Evolutionary conservation across 2,113 vertebrate species (phyloP), one percentile per base, ranked within the genome.

Genomic region (Dicaeum eximium): DNA sequence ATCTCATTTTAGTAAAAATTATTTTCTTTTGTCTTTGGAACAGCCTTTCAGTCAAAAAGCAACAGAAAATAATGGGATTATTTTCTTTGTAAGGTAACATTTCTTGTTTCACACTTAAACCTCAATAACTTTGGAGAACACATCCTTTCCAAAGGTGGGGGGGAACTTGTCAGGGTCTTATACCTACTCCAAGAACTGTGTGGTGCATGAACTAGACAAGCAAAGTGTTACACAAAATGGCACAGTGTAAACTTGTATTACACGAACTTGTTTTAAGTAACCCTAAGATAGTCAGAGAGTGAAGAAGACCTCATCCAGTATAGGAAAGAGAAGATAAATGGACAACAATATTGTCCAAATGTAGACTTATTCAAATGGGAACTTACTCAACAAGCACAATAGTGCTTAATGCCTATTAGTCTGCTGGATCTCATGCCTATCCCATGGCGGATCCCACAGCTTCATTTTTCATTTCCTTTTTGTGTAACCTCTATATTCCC

Each of bases 81-180:
- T 73, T 92, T 73, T 83, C 53, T 81, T 53, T 44, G 10, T 57
- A 47, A 72, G 31, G 24, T 37, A 50, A 30, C 15, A 37, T 86
- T 95, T 82, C 50, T 71, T 69, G 31, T 42, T 79, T 91, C 61
- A 82, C 64, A 71, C 12, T 56, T 62, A 94, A 79, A 95, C 13
- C 50, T 84, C 44, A 69, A 47, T 27, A 72, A 92, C 37, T 65
- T 54, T 27, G 70, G 58, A 56, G 35, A 95, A 70, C 21, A 81
- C 37, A 56, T 66, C 30, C 60, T 87, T 96, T 82, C 47, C 56
- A n/a, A n/a, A n/a, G n/a, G 24, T 8, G 47, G 33, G 92, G 14
- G 12, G 47, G 27, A 95, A 67, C 27, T 60, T 91, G 40, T 84
- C 75, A 79, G 50, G 19, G 47, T 83, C 66, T 80, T 86, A 31